These are phyloP conservation scores for Micropterix aruncella DNA, from an alignment of 2,888 invertebrate species.

Conservation along the genomic window DNA sequence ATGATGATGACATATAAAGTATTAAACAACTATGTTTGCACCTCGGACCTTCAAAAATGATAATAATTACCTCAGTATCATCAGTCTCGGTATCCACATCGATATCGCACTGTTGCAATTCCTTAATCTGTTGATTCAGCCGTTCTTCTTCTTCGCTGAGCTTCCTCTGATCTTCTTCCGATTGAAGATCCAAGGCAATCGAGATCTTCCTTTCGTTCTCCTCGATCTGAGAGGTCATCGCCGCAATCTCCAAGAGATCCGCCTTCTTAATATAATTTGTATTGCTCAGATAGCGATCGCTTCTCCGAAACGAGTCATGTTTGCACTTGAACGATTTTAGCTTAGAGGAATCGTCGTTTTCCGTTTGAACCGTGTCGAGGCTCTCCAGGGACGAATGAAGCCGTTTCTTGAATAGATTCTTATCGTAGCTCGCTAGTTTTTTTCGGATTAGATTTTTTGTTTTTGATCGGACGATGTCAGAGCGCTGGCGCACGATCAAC, in stretches of 20 bases:
- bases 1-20: too few species aligned
- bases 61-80: constrained; percentile 45
- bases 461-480: constrained; percentile 45
- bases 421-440: background rate
- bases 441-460: constrained; percentile 15
- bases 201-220: constrained; percentile 41
- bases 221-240: constrained; percentile 37
- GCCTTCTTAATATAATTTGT: constrained; percentile 29
- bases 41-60: too few species aligned
- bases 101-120: constrained; percentile 56
- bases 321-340: constrained; percentile 21
- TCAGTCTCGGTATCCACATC: constrained; percentile 74
- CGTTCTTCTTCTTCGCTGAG: constrained; percentile 64
- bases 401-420: constrained; percentile 21
- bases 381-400: constrained; percentile 34
- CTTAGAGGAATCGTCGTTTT: background rate
- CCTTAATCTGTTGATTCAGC: constrained; percentile 60
- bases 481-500: constrained; percentile 40
- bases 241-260: constrained; percentile 36
- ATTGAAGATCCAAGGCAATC: constrained; percentile 46
- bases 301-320: constrained; percentile 30
- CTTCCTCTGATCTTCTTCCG: constrained; percentile 61
- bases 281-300: constrained; percentile 28
- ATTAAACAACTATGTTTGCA: too few species aligned
- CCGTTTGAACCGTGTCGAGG: constrained; percentile 10